Percentiles rank a stretch among this genome's conserved stretches.
Conservation (phyloP, 2,113 vertebrate genomes). For the Phocoena phocoena region DNA sequence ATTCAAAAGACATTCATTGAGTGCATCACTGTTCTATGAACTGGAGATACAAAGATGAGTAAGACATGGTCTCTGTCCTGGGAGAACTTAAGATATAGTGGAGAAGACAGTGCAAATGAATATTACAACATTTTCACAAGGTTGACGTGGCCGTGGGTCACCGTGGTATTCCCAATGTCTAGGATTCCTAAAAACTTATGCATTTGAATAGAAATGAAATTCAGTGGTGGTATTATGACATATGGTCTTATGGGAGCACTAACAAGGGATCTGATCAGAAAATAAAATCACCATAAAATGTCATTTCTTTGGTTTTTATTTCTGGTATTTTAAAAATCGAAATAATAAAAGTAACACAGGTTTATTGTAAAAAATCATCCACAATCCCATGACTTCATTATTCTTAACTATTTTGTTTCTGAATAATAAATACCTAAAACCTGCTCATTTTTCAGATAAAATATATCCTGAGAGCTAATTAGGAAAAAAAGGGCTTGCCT, state of each 20-base stretch:
- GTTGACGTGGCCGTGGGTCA: too few relatives aligned
- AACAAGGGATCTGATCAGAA: neutral
- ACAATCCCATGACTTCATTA: neutral
- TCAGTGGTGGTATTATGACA: neutral
- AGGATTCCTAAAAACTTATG: neutral
- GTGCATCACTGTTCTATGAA: neutral
- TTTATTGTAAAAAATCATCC: neutral
- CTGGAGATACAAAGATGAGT: neutral
- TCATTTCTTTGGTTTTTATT: neutral
- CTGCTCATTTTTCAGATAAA: conserved; percentile 7
- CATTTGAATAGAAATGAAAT: conserved; percentile 34
- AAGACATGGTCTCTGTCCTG: neutral
- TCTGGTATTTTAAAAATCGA: neutral
- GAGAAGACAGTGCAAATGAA: neutral
- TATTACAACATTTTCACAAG: neutral
- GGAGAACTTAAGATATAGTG: neutral
- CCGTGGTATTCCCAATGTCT: neutral
- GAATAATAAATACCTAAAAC: neutral
- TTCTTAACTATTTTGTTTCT: neutral
- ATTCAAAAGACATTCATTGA: neutral
- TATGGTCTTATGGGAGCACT: neutral
- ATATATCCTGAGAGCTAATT: neutral
- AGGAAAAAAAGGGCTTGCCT: neutral
- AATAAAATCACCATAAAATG: neutral
- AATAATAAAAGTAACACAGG: conserved; percentile 11